phyloP scores from a whole-genome alignment of 2,888 invertebrate species.

The Acleris emargana region DNA sequence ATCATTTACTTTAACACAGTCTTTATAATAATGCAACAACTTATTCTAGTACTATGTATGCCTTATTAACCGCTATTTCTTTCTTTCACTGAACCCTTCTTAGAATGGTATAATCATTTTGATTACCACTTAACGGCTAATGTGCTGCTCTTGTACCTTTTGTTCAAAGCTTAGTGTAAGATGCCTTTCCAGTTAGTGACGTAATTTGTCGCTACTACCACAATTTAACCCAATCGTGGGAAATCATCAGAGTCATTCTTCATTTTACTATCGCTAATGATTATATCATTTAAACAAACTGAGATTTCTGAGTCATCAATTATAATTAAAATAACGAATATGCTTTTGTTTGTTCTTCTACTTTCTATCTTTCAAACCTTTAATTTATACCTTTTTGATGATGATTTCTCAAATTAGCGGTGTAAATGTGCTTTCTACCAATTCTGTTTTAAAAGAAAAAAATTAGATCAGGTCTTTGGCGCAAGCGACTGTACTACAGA shows the following conservation, averaged over 20 bases:
- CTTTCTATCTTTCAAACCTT: conserved; percentile 27
- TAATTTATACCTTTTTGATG: conserved; percentile 11
- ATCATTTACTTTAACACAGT: too few species aligned
- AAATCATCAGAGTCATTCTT: conserved; percentile 29
- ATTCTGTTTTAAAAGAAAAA: conserved; percentile 1
- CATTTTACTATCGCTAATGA: conserved; percentile 15
- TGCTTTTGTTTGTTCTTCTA: conserved; percentile 23
- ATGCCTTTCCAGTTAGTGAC: conserved; percentile 22
- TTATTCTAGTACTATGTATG: too few species aligned
- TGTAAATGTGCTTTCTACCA: neutral
- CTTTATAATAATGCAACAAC: too few species aligned
- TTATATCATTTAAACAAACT: conserved; percentile 29
- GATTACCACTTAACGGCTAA: conserved; percentile 6
- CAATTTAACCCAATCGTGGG: conserved; percentile 30
- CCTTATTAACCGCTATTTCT: too few species aligned
- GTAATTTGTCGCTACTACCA: conserved; percentile 24
- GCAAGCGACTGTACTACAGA: neutral
- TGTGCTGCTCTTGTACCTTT: conserved; percentile 16
- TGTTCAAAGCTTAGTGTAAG: conserved; percentile 16
- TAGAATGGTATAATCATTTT: neutral
- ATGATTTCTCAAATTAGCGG: neutral
- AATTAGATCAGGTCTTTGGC: neutral
- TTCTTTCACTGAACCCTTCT: neutral
- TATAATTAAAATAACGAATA: conserved; percentile 31
- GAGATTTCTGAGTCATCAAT: conserved; percentile 30